Conservation (phyloP, 2,797 vertebrate genomes). For the Rhinichthys osculus region DNA sequence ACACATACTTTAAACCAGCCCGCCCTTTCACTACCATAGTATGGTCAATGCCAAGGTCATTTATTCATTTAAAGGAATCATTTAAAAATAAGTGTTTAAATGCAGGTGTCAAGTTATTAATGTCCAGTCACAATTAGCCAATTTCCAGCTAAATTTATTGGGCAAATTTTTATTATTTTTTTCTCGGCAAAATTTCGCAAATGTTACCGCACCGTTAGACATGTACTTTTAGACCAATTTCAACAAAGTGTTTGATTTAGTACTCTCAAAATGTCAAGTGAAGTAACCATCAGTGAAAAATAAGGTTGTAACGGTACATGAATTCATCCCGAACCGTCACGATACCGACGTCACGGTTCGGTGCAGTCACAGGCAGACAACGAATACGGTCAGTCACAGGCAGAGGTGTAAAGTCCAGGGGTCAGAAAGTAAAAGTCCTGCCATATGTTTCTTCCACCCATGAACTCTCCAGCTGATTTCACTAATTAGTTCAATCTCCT, state of each 20-base stretch:
- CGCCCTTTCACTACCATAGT: background rate
- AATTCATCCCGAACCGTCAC: too few relatives aligned
- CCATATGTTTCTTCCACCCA: too few relatives aligned
- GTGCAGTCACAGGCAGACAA: too few relatives aligned
- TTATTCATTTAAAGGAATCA: background rate
- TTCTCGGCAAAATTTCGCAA: background rate
- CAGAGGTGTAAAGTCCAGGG: too few relatives aligned
- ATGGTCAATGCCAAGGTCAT: background rate
- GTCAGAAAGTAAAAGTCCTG: too few relatives aligned
- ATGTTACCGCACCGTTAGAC: background rate
- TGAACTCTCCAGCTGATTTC: too few relatives aligned
- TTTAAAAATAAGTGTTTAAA: background rate
- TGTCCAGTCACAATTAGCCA: background rate
- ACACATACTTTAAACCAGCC: background rate
- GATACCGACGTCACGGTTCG: too few relatives aligned
- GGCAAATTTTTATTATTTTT: background rate
- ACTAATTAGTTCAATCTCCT: too few relatives aligned
- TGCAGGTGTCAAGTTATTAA: background rate
- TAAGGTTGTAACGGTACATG: background rate
- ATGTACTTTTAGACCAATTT: background rate
- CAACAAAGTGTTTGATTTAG: background rate
- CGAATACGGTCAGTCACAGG: too few relatives aligned
- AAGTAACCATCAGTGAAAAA: background rate
- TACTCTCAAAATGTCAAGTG: background rate
- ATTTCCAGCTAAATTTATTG: background rate